phyloP scores from a whole-genome alignment of 2,888 invertebrate species.

The Fissipunctia ypsillon region DNA sequence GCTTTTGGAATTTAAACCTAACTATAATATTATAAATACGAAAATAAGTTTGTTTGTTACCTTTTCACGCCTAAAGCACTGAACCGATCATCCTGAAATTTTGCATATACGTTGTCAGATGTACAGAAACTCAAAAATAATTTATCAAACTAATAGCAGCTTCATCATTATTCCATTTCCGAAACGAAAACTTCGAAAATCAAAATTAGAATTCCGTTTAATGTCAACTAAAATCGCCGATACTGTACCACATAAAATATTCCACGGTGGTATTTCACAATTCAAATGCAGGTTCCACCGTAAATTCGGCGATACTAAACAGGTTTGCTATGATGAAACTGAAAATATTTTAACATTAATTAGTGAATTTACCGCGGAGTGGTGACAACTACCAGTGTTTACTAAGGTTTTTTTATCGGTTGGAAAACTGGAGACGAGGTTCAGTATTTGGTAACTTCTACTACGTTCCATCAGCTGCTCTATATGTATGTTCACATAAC shows the following conservation, averaged over 20 bases:
- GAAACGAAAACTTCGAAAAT: not conserved
- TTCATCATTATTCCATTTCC: not conserved
- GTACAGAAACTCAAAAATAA: no score
- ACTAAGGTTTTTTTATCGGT: not conserved
- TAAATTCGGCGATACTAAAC: slow-evolving; percentile 25
- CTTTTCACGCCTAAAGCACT: no score
- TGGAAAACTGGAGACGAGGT: no score
- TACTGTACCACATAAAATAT: slow-evolving; percentile 13
- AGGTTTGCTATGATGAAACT: slow-evolving; percentile 10
- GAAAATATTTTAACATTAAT: slow-evolving; percentile 23
- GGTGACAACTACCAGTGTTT: not conserved
- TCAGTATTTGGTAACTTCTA: not conserved
- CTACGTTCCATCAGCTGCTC: not conserved
- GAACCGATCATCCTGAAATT: no score
- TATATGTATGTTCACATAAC: no score
- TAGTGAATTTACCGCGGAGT: not conserved
- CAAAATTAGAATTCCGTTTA: not conserved
- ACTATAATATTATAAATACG: no score
- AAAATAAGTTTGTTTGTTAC: no score
- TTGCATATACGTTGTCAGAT: no score
- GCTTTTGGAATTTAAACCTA: not conserved
- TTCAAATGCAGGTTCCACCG: slow-evolving; percentile 10
- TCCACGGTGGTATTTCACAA: not conserved
- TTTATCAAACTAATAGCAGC: not conserved
- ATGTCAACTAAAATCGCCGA: not conserved